Evolutionary conservation across 92 coral and sea anemone species (phyloP).

Genomic region (Palythoa grandis): DNA sequence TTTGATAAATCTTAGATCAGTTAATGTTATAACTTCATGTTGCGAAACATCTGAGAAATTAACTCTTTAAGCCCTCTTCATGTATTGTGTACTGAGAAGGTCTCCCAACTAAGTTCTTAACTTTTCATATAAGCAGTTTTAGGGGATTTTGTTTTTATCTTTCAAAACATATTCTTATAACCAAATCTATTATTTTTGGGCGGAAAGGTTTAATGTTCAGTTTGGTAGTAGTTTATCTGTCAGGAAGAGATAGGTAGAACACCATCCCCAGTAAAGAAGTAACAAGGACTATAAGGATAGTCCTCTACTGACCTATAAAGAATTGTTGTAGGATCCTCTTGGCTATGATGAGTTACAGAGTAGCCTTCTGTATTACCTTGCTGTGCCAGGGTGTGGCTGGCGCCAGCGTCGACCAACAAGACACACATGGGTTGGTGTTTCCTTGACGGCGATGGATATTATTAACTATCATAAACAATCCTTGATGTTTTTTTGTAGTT

Average conservation of each 20-base stretch:
- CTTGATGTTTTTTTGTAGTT: conserved; percentile 15
- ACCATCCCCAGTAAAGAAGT: not conserved
- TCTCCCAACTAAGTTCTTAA: too few relatives aligned
- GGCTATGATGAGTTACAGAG: conserved; percentile 51
- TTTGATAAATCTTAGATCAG: too few relatives aligned
- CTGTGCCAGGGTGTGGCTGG: conserved; percentile 44
- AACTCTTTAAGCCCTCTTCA: too few relatives aligned
- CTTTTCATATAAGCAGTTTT: too few relatives aligned
- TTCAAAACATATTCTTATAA: too few relatives aligned
- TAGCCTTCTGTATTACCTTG: conserved; percentile 35
- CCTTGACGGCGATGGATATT: conserved; percentile 67
- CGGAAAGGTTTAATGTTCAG: not conserved
- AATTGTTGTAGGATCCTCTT: conserved; percentile 65
- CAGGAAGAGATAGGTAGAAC: conserved; percentile 27
- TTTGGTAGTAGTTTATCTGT: not conserved
- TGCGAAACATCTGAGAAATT: too few relatives aligned
- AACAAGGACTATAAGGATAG: conserved; percentile 78
- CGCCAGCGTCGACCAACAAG: conserved; percentile 67
- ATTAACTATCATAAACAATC: not conserved
- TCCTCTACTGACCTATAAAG: conserved; percentile 98
- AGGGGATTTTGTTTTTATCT: too few relatives aligned
- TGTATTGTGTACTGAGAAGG: too few relatives aligned
- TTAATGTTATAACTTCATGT: too few relatives aligned
- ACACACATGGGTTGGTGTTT: conserved; percentile 88
- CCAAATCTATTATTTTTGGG: not conserved